Evolutionary conservation across 2,113 vertebrate species (phyloP).

Genomic region (Heterotis niloticus): DNA sequence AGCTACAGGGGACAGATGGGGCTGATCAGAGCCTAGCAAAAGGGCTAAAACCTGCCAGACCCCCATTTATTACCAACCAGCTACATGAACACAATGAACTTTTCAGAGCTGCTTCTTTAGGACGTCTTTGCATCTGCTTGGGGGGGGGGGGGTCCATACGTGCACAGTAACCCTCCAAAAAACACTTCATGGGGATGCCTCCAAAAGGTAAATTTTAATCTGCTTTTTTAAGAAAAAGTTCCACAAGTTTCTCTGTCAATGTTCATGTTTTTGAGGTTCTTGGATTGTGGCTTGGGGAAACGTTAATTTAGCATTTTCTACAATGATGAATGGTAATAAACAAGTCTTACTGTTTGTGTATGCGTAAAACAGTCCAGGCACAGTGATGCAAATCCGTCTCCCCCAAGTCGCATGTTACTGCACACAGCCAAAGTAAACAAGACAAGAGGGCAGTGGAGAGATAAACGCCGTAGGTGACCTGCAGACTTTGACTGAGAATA

Average conservation of each 20-base stretch:
- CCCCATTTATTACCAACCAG: conserved; percentile 1
- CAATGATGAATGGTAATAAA: too few relatives aligned
- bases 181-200: neutral
- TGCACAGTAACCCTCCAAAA: neutral
- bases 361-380: neutral
- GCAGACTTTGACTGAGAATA: neutral
- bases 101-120: neutral
- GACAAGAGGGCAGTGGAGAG: neutral
- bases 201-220: neutral
- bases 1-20: conserved; percentile 19
- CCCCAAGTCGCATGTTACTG: neutral
- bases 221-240: neutral
- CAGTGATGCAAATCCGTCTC: neutral
- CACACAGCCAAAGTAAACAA: neutral
- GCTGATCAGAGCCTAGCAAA: neutral
- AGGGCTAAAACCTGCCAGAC: neutral
- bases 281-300: neutral
- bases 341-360: neutral
- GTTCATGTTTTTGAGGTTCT: too few relatives aligned
- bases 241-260: too few relatives aligned
- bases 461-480: neutral
- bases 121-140: neutral
- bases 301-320: neutral
- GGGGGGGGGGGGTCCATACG: neutral
- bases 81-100: neutral